Evolutionary conservation across 2,797 vertebrate species (phyloP).

Genomic region (Eupleurogrammus muticus): DNA sequence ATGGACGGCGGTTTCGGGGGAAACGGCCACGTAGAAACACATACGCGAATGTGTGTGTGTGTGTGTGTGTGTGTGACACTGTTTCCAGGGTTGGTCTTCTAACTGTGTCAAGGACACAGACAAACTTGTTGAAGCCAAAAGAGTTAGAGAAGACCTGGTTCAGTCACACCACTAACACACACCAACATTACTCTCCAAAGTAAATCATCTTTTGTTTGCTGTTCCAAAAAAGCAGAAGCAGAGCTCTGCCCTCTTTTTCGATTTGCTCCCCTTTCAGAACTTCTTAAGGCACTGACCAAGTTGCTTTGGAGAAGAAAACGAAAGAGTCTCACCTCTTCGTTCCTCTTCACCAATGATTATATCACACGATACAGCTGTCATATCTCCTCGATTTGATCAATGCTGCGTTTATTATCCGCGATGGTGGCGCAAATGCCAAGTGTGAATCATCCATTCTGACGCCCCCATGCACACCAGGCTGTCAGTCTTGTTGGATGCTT

Average conservation of each 20-base stretch:
- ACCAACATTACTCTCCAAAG: slow-evolving; percentile 19
- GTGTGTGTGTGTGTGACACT: slow-evolving; percentile 6
- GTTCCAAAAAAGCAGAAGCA: slow-evolving; percentile 22
- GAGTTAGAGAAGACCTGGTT: slow-evolving; percentile 44
- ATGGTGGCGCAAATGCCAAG: slow-evolving; percentile 25
- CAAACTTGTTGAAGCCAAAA: slow-evolving; percentile 30
- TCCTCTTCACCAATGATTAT: not conserved
- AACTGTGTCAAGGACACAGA: slow-evolving; percentile 80
- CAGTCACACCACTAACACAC: slow-evolving; percentile 9
- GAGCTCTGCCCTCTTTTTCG: slow-evolving; percentile 30
- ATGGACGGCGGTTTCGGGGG: slow-evolving; percentile 54
- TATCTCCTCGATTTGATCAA: slow-evolving; percentile 13
- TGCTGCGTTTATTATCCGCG: slow-evolving; percentile 20
- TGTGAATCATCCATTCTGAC: slow-evolving; percentile 45
- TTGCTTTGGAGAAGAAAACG: slow-evolving; percentile 15
- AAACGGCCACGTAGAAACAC: slow-evolving; percentile 55
- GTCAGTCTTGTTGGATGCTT: slow-evolving; percentile 21
- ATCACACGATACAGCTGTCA: slow-evolving; percentile 4
- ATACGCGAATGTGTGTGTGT: slow-evolving; percentile 19
- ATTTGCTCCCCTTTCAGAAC: slow-evolving; percentile 13
- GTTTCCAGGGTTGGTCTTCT: slow-evolving; percentile 49
- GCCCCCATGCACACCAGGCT: not conserved
- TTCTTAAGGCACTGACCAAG: slow-evolving; percentile 13
- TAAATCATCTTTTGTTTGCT: slow-evolving; percentile 34
- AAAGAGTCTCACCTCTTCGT: not conserved